Base-by-base conservation (phyloP, 2,113 vertebrate species). In the Diphyllodes magnificus region DNA sequence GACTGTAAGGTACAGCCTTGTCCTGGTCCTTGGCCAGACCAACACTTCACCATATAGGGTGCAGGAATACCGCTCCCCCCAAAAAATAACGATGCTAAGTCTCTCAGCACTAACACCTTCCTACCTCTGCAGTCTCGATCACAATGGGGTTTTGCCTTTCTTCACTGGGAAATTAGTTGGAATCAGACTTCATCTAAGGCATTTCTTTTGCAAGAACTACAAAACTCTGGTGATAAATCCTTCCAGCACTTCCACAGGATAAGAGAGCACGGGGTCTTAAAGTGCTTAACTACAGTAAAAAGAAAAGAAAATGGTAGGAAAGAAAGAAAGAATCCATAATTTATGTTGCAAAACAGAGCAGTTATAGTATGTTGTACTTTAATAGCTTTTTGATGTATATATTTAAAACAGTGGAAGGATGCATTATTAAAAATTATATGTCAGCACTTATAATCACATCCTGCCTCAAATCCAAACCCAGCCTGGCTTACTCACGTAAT, bases 261-360 rank as follows among this genome's bases (percentile, higher is more conserved):
- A 89, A 88, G 60, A 88, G 35, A 84, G 80, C 40, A 73, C 1
- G 2, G 79, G 73, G 69, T 71, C 76, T 92, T 95, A 96, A 95
- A 96, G 96, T 96, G 95, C 93, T 94, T 83, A 85, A 90, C 80
- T 78, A 80, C 44, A 50, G 80, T 31, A 86, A 86, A 93, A 90
- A 93, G 24, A 35, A 73, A 81, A 71, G 35, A 88, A 68, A 81
- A 42, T 2, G 9, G 59, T 27, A 84, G 92, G 51, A 86, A 77
- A 92, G 54, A 53, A 89, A 85, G 56, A 53, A 89, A 85, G 56
- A 70, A 86, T 86, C 53, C 56, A 71, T 86, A 56, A 92, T 86
- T 88, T 86, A 90, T 78, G 65, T 86, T 88, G 92, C 65, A 94
- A 93, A 94, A 88, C 21, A 94, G 71, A 90, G 85, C 86, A 88